Conservation (phyloP, 1,140 invertebrate species). For the Drosophila sproati region DNA sequence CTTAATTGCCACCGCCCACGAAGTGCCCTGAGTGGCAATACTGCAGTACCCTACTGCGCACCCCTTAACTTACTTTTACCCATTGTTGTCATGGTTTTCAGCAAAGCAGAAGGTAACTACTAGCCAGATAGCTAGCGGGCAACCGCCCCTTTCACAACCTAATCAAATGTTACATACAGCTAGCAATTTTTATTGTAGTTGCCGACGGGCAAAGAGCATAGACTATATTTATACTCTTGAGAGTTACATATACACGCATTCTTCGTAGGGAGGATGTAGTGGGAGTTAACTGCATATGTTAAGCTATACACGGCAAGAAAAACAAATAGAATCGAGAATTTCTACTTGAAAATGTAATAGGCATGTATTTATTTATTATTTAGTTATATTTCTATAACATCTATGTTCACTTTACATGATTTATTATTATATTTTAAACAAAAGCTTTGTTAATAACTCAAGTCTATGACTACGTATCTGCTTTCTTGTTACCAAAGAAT, state of each 20-base stretch:
- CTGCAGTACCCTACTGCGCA: constrained; percentile 8
- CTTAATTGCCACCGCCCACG: constrained; percentile 72
- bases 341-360: too few species aligned
- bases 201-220: constrained; percentile 55
- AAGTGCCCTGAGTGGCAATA: constrained; percentile 37
- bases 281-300: constrained; percentile 6
- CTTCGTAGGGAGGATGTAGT: neutral
- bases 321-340: neutral
- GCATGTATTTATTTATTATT: too few species aligned
- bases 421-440: too few species aligned
- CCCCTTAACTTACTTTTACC: constrained; percentile 3
- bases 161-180: constrained; percentile 77
- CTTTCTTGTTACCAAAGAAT: neutral
- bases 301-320: constrained; percentile 3
- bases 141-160: constrained; percentile 52
- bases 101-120: constrained; percentile 7
- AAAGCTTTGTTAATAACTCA: too few species aligned
- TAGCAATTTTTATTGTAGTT: constrained; percentile 76
- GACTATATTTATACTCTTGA: constrained; percentile 45
- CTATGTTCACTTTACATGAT: neutral
- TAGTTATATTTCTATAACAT: too few species aligned
- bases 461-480: too few species aligned
- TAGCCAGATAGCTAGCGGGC: neutral
- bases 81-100: constrained; percentile 20
- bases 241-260: constrained; percentile 7